phyloP scores from a whole-genome alignment of 2,888 invertebrate genomes.

The Desoria tigrina region DNA sequence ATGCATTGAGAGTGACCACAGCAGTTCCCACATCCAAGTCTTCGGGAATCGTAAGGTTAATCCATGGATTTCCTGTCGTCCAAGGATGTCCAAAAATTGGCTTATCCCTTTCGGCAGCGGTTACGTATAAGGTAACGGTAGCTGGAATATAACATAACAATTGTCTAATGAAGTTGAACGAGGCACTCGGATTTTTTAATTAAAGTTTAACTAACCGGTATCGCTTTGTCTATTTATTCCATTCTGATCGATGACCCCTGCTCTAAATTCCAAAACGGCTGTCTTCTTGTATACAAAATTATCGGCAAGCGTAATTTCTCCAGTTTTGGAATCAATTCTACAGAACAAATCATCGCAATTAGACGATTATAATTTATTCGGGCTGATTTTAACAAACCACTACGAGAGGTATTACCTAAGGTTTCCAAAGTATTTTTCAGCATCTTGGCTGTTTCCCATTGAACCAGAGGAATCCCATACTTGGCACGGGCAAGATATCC shows the following conservation, averaged over 20 bases:
- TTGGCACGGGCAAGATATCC: constrained; percentile 58
- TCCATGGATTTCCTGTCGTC: constrained; percentile 69
- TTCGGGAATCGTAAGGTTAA: constrained; percentile 70
- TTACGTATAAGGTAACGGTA: constrained; percentile 75
- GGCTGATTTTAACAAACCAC: too few relatives aligned
- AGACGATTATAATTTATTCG: constrained; percentile 7
- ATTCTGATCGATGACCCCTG: constrained; percentile 70
- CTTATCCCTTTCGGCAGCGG: constrained; percentile 74
- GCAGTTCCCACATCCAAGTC: constrained; percentile 75
- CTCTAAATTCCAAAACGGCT: constrained; percentile 72
- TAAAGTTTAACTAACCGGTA: too few relatives aligned
- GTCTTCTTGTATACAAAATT: constrained; percentile 71
- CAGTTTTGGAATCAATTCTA: constrained; percentile 69
- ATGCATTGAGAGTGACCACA: constrained; percentile 68
- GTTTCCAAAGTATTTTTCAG: constrained; percentile 45
- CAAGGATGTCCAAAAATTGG: constrained; percentile 71
- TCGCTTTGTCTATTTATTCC: constrained; percentile 67
- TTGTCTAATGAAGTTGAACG: too few relatives aligned
- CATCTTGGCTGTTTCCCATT: constrained; percentile 41
- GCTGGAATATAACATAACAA: constrained; percentile 57
- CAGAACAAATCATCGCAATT: constrained; percentile 30
- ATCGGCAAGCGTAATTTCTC: constrained; percentile 69
- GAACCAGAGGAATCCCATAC: constrained; percentile 51
- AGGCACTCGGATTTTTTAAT: too few relatives aligned
- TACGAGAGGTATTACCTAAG: too few relatives aligned